Evolutionary conservation across 1,140 invertebrate genomes (phyloP).

Genomic region (Aphaenogaster floridana): DNA sequence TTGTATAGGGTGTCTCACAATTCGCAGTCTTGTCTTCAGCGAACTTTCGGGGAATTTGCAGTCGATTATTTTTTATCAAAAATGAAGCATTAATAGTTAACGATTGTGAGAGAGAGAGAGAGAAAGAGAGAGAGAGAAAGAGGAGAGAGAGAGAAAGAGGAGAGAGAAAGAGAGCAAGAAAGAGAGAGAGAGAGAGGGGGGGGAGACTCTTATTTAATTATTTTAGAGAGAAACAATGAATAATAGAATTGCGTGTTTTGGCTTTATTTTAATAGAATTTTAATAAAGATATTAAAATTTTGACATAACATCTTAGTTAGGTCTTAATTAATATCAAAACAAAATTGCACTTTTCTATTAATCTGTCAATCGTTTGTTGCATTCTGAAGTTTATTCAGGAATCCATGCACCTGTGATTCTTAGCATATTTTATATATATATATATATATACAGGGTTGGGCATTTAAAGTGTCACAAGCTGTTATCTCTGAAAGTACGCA

Average conservation of each 20-base stretch:
- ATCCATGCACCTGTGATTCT: neutral
- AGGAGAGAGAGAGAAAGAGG: neutral
- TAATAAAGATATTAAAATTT: neutral
- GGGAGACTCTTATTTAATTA: neutral
- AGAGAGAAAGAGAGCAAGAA: too few species aligned
- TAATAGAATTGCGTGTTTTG: neutral
- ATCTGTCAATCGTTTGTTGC: neutral
- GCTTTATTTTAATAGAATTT: neutral
- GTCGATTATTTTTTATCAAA: neutral
- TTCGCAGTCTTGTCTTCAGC: conserved; percentile 31
- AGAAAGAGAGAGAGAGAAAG: neutral
- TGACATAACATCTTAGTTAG: too few species aligned
- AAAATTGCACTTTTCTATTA: neutral
- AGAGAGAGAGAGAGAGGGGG: neutral
- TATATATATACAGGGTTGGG: too few species aligned
- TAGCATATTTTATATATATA: neutral
- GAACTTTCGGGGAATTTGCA: neutral
- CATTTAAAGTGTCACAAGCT: too few species aligned
- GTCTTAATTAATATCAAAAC: neutral
- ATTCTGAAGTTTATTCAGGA: neutral
- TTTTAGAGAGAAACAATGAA: neutral
- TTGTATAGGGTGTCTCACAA: conserved; percentile 33
- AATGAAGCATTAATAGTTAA: neutral
- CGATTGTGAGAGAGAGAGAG: neutral
- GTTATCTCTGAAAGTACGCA: too few species aligned